A percentile compares a stretch with the other conserved stretches of the same genome.
These are phyloP conservation scores for Syngnathus rostellatus DNA, from an alignment of 2,797 vertebrate species.

Conservation along the genomic window DNA sequence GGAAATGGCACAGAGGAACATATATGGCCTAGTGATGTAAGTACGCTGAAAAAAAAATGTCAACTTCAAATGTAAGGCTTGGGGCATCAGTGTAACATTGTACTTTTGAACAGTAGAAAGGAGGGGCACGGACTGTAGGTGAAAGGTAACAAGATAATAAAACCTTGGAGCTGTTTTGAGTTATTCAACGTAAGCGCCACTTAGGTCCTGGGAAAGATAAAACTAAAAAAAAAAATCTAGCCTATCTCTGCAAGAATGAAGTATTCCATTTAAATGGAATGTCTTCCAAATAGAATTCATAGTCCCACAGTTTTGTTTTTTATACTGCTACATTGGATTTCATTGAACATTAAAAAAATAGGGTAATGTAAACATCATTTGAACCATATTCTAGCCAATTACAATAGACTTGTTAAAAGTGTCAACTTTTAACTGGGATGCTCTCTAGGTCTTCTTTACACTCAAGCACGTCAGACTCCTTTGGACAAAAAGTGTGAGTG, in stretches of 20 bases:
- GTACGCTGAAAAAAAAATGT: too few species aligned
- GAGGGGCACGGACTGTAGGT: not conserved
- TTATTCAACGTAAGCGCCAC: too few species aligned
- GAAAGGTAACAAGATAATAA: not conserved
- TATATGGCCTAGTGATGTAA: too few species aligned
- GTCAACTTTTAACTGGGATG: not conserved
- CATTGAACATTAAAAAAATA: not conserved
- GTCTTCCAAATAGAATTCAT: too few species aligned
- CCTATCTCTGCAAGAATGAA: too few species aligned
- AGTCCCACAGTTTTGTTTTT: too few species aligned
- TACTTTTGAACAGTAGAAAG: not conserved
- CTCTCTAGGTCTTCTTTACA: constrained; percentile 1
- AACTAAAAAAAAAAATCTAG: too few species aligned
- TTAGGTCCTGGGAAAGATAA: too few species aligned
- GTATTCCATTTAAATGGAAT: too few species aligned
- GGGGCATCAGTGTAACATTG: not conserved
- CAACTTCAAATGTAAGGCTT: too few species aligned
- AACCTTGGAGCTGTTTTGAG: not conserved
- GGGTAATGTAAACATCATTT: not conserved
- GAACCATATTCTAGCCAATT: not conserved
- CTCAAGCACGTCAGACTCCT: constrained; percentile 34
- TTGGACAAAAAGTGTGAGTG: not conserved
- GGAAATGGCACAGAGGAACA: too few species aligned
- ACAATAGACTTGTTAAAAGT: not conserved
- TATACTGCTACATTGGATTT: not conserved